Evolutionary conservation across 2,113 vertebrate species (phyloP).

Genomic region (Corythoichthys haematopterus): DNA sequence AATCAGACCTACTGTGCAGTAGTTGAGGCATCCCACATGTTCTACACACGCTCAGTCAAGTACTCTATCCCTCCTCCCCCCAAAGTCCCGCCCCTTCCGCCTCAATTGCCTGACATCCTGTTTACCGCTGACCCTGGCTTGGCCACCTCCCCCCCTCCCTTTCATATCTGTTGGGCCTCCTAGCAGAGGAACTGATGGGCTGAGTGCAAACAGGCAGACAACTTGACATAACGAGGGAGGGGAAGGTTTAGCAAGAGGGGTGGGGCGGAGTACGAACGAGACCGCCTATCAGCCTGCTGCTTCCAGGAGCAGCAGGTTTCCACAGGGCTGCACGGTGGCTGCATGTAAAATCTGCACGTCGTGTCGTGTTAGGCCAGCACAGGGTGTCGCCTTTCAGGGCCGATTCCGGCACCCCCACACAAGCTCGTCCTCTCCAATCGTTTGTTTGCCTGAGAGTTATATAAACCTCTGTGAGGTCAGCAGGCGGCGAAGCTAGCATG

Average conservation of each 20-base stretch:
- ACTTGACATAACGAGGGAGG: slow-evolving; percentile 28
- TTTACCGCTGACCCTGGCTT: slow-evolving; percentile 72
- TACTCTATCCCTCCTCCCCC: slow-evolving; percentile 62
- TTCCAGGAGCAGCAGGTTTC: slow-evolving; percentile 43
- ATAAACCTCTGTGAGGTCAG: slow-evolving; percentile 60
- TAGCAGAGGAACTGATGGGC: slow-evolving; percentile 49
- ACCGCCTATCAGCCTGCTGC: slow-evolving; percentile 51
- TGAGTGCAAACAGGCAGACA: slow-evolving; percentile 43
- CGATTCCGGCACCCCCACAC: slow-evolving; percentile 53
- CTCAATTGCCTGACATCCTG: slow-evolving; percentile 70
- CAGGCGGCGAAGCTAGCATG: slow-evolving; percentile 54
- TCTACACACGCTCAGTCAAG: slow-evolving; percentile 59
- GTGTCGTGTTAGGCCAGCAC: slow-evolving; percentile 13
- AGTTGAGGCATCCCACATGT: slow-evolving; percentile 66
- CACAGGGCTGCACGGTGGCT: slow-evolving; percentile 14
- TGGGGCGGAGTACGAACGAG: slow-evolving; percentile 43
- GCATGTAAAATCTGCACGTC: background rate
- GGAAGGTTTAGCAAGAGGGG: slow-evolving; percentile 33
- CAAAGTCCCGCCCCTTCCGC: slow-evolving; percentile 63
- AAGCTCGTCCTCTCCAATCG: slow-evolving; percentile 21
- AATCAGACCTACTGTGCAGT: slow-evolving; percentile 72
- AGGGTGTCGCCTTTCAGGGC: slow-evolving; percentile 64
- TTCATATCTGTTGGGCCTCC: slow-evolving; percentile 55
- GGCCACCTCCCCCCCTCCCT: slow-evolving; percentile 27
- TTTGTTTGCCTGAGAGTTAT: slow-evolving; percentile 46